These are phyloP conservation scores for Lycophotia porphyrea DNA, from an alignment of 2,888 invertebrate species.

Conservation along the genomic window DNA sequence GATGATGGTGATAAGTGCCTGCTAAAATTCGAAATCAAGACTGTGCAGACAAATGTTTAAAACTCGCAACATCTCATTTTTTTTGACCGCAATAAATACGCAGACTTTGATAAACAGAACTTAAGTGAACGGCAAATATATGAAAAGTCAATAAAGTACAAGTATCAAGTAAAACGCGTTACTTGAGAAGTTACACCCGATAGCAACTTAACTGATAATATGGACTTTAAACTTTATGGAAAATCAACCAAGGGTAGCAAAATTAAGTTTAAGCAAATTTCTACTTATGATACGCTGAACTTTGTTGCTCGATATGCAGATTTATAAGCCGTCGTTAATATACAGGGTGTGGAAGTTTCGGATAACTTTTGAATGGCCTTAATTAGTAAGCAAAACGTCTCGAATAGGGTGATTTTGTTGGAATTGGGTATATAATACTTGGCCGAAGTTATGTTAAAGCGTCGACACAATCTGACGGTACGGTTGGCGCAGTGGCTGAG, in stretches of 20 bases:
- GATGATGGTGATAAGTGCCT: no score
- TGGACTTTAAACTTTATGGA: slow-evolving; percentile 40
- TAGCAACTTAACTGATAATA: slow-evolving; percentile 26
- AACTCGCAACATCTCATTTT: not conserved
- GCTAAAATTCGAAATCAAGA: no score
- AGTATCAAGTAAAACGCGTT: not conserved
- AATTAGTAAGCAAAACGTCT: slow-evolving; percentile 31
- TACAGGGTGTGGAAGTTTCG: slow-evolving; percentile 10
- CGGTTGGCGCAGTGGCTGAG: no score
- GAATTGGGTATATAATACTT: slow-evolving; percentile 6
- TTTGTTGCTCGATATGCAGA: slow-evolving; percentile 35
- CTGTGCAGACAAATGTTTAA: not conserved
- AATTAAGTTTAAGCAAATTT: slow-evolving; percentile 48
- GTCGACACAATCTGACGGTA: no score
- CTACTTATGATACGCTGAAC: slow-evolving; percentile 30
- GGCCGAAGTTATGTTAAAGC: not conserved
- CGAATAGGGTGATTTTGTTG: not conserved
- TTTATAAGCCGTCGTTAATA: slow-evolving; percentile 42
- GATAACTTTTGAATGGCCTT: slow-evolving; percentile 31
- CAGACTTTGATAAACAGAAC: not conserved
- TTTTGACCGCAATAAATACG: not conserved
- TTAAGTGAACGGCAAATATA: not conserved
- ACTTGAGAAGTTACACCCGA: slow-evolving; percentile 18
- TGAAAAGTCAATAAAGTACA: slow-evolving; percentile 1
- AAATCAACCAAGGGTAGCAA: slow-evolving; percentile 30